A percentile compares a stretch with the other conserved stretches of the same genome.
Evolutionary conservation across 2,888 invertebrate genomes (phyloP).

Genomic region (Sceliomorpha sp.): DNA sequence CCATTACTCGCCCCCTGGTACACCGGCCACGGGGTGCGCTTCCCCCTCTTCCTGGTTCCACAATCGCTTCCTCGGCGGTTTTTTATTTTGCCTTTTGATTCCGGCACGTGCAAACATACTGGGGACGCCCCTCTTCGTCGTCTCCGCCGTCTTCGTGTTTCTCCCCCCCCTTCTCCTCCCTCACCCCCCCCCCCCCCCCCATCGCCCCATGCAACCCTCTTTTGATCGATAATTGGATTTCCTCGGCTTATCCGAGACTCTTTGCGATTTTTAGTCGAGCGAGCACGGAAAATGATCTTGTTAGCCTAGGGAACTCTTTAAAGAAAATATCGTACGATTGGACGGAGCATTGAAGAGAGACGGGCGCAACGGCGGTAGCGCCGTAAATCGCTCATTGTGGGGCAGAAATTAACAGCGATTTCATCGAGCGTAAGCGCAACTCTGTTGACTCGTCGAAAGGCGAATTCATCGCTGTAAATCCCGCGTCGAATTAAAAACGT

Average conservation of each 20-base stretch:
- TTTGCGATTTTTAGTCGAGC: slow-evolving; percentile 36
- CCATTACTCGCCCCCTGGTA: too few species aligned
- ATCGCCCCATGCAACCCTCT: slow-evolving; percentile 48
- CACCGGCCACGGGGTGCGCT: too few species aligned
- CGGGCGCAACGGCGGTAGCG: slow-evolving; percentile 9
- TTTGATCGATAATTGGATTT: slow-evolving; percentile 54
- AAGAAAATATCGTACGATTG: slow-evolving; percentile 35
- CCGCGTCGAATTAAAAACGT: too few species aligned
- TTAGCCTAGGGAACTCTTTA: slow-evolving; percentile 26
- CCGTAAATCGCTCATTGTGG: slow-evolving; percentile 28
- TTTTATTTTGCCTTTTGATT: slow-evolving; percentile 43
- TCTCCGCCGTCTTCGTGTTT: slow-evolving; percentile 8
- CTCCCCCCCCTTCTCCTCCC: too few species aligned
- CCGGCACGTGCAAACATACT: too few species aligned
- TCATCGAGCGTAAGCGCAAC: too few species aligned
- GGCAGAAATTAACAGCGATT: not conserved
- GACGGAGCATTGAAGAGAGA: too few species aligned
- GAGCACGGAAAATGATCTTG: slow-evolving; percentile 41
- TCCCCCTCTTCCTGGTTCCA: too few species aligned
- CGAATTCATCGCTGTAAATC: too few species aligned
- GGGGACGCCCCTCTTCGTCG: slow-evolving; percentile 17
- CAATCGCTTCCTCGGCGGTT: too few species aligned
- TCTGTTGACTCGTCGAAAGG: too few species aligned
- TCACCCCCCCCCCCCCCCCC: too few species aligned
- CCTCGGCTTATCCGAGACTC: slow-evolving; percentile 29